Evolutionary conservation across 2,888 invertebrate species (phyloP).

Genomic region (Trilocha varians): DNA sequence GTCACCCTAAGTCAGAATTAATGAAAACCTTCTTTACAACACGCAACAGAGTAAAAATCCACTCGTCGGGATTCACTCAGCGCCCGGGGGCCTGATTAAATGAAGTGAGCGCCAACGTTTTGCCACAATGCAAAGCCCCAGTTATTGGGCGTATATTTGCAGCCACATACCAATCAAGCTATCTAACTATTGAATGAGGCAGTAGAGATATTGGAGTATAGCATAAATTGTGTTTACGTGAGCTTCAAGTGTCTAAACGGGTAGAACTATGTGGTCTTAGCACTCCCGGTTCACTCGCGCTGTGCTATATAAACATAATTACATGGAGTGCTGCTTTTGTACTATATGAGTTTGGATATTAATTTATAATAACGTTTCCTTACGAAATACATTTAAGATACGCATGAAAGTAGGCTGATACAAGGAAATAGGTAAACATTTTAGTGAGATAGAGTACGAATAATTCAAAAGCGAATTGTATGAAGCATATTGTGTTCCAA

Average conservation of each 20-base stretch:
- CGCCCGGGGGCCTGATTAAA: slow-evolving; percentile 17
- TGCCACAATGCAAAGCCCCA: slow-evolving; percentile 15
- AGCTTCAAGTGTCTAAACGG: slow-evolving; percentile 11
- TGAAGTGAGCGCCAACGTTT: slow-evolving; percentile 17
- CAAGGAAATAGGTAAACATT: no score
- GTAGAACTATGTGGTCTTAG: slow-evolving; percentile 1
- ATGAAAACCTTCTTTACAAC: slow-evolving; percentile 2
- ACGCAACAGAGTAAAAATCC: slow-evolving; percentile 5
- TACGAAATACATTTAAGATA: no score
- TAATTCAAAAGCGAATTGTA: no score
- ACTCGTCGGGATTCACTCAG: slow-evolving; percentile 4
- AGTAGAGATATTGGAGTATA: slow-evolving; percentile 12
- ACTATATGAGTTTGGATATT: no score
- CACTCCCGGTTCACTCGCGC: slow-evolving; percentile 1
- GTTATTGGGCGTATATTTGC: slow-evolving; percentile 20
- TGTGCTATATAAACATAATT: not conserved
- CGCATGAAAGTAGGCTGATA: no score
- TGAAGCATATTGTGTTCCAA: no score
- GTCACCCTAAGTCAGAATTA: not conserved
- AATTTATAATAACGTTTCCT: no score
- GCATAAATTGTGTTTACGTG: slow-evolving; percentile 20
- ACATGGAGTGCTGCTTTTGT: not conserved
- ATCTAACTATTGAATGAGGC: slow-evolving; percentile 18
- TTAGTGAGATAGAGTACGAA: no score
- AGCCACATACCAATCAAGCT: slow-evolving; percentile 24